Evolutionary conservation across 2,888 invertebrate species (phyloP).

Genomic region (Plemyria rubiginata): DNA sequence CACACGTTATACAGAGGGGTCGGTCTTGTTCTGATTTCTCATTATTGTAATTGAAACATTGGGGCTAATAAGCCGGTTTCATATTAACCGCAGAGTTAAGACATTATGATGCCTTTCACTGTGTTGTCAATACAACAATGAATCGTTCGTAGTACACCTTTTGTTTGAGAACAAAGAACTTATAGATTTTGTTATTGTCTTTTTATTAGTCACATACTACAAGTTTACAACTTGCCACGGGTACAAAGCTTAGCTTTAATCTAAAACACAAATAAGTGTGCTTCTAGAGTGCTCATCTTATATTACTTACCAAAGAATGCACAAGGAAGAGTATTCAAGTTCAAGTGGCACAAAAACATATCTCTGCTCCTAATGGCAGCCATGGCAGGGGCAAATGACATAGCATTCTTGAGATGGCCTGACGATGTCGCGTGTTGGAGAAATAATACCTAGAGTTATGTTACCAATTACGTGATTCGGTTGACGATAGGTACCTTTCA

Average conservation of each 20-base stretch:
- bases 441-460: slow-evolving; percentile 30
- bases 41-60: slow-evolving; percentile 65
- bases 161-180: slow-evolving; percentile 36
- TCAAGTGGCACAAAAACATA: slow-evolving; percentile 39
- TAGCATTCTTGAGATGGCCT: slow-evolving; percentile 44
- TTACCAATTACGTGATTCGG: slow-evolving; percentile 17
- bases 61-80: slow-evolving; percentile 68
- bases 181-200: slow-evolving; percentile 35
- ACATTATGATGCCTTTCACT: slow-evolving; percentile 70
- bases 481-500: slow-evolving; percentile 1
- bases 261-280: background rate
- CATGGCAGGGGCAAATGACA: slow-evolving; percentile 41
- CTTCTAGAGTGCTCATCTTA: background rate
- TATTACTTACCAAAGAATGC: slow-evolving; percentile 39
- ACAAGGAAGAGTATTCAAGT: slow-evolving; percentile 37
- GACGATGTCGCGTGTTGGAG: slow-evolving; percentile 25
- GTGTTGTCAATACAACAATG: slow-evolving; percentile 59
- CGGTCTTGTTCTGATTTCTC: slow-evolving; percentile 58
- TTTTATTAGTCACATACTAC: slow-evolving; percentile 12
- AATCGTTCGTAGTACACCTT: slow-evolving; percentile 46
- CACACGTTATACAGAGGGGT: slow-evolving; percentile 48
- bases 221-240: background rate
- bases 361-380: slow-evolving; percentile 28
- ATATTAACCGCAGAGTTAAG: slow-evolving; percentile 67
- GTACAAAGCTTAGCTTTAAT: background rate